Base-by-base conservation (phyloP, 2,113 vertebrate species). In the Nestor notabilis region DNA sequence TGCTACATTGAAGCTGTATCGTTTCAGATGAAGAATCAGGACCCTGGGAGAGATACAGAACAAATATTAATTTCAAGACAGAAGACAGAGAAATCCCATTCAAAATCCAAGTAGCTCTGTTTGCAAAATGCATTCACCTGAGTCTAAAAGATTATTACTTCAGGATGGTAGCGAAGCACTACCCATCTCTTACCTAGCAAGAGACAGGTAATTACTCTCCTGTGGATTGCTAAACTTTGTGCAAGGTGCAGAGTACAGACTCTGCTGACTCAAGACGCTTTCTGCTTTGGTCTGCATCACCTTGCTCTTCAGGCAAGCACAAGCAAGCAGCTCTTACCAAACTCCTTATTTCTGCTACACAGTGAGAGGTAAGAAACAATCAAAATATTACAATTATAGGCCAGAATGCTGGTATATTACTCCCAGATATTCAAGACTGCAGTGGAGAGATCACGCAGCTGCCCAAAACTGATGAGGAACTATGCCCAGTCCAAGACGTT, bases 21-120 rank as follows among this genome's bases (percentile, higher is more conserved):
- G 98, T 97, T 99, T 99, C 95, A 99, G 98, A 96, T 99, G 99
- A 86, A 99, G 99, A 96, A 99, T 99, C 80, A 99, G 98, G 60
- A 99, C 98, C 96, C 99, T 99, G 89, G 21, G 77, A 80, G 39
- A 74, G 17, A 68, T 0, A 5, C 69, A 68, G 7, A 63, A 70
- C 37, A 87, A 66, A 77, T 5, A 18, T 92, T 84, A 65, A 72
- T 31, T n/a, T 79, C 44, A 72, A 60, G 10, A 44, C 9, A 68
- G 7, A 95, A 85, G 16, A 37, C 17, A 28, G 41, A 46, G 17
- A 88, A 90, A 70, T 76, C 2, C 5, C 44, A 55, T 17, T 80
- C 27, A 63, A 88, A 91, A 71, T 39, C 20, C 37, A 70, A 55
- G 37, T 19, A 72, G 49, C 6, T 4, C n/a, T 63, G 28, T 47